These are phyloP conservation scores for Oligia latruncula DNA, from an alignment of 2,888 invertebrate species.

Conservation along the genomic window DNA sequence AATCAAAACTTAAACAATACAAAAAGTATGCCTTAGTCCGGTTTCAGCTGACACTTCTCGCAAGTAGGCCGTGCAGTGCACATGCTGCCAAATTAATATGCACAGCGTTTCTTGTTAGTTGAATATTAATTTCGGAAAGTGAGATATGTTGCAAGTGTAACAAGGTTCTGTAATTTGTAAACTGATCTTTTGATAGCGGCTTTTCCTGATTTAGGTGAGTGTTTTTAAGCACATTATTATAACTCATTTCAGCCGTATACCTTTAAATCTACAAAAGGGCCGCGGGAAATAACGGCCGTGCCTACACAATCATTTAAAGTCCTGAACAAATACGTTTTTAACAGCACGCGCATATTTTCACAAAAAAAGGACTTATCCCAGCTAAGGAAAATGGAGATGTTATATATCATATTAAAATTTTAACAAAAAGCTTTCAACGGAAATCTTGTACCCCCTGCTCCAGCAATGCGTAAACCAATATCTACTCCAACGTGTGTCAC, in stretches of 20 bases:
- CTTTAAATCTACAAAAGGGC: not conserved
- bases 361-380: not conserved
- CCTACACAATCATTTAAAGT: not conserved
- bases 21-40: conserved; percentile 65
- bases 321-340: conserved; percentile 37
- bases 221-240: not conserved
- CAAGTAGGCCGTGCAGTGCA: conserved; percentile 68
- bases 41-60: conserved; percentile 71
- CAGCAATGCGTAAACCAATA: not conserved
- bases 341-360: not conserved
- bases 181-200: not conserved
- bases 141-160: conserved; percentile 4
- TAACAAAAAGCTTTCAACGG: conserved; percentile 6
- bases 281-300: not conserved
- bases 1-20: conserved; percentile 75
- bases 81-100: conserved; percentile 45
- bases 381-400: not conserved
- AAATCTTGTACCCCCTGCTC: not conserved
- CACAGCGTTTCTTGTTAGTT: conserved; percentile 34
- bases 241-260: not conserved
- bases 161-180: not conserved
- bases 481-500: not conserved
- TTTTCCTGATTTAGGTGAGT: not conserved
- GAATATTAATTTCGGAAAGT: conserved; percentile 34
- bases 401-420: conserved; percentile 2